Evolutionary conservation across 2,113 vertebrate genomes (phyloP).

Genomic region (Solea senegalensis): DNA sequence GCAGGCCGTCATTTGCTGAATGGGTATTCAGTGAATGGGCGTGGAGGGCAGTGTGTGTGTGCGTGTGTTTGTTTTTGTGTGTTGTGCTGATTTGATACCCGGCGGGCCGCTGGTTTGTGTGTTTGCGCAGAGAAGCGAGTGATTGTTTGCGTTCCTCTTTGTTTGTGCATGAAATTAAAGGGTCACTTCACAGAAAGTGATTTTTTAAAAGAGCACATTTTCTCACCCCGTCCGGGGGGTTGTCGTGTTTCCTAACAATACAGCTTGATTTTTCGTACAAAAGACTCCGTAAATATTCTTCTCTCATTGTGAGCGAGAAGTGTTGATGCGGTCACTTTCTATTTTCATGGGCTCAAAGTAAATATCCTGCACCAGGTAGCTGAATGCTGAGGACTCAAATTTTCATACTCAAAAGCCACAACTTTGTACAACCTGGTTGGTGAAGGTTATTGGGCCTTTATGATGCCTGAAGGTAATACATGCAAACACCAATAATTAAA

Average conservation of each 20-base stretch:
- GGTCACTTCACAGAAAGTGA: slow-evolving; percentile 8
- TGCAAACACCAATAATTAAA: too few relatives aligned
- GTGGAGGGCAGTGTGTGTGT: slow-evolving; percentile 56
- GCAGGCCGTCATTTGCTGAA: slow-evolving; percentile 59
- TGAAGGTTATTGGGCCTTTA: neutral
- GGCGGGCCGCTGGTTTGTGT: slow-evolving; percentile 48
- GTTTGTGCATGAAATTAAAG: slow-evolving; percentile 37
- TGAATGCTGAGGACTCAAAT: too few relatives aligned
- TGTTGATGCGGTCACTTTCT: neutral
- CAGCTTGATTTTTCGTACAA: neutral
- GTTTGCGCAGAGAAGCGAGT: slow-evolving; percentile 33
- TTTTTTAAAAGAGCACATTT: neutral
- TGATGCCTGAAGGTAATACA: neutral
- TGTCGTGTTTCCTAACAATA: neutral
- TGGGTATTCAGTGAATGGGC: slow-evolving; percentile 65
- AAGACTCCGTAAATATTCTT: neutral
- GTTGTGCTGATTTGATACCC: slow-evolving; percentile 50
- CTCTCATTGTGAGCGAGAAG: neutral
- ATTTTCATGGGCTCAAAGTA: neutral
- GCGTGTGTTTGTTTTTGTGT: slow-evolving; percentile 65
- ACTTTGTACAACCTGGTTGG: neutral
- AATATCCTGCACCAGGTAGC: neutral
- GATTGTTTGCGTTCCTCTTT: slow-evolving; percentile 37
- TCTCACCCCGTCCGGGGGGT: neutral
- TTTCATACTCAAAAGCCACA: too few relatives aligned